Percentiles rank a stretch among this genome's conserved stretches.
These are phyloP conservation scores for Volucella zonaria DNA, from an alignment of 2,888 invertebrate species.

Conservation along the genomic window DNA sequence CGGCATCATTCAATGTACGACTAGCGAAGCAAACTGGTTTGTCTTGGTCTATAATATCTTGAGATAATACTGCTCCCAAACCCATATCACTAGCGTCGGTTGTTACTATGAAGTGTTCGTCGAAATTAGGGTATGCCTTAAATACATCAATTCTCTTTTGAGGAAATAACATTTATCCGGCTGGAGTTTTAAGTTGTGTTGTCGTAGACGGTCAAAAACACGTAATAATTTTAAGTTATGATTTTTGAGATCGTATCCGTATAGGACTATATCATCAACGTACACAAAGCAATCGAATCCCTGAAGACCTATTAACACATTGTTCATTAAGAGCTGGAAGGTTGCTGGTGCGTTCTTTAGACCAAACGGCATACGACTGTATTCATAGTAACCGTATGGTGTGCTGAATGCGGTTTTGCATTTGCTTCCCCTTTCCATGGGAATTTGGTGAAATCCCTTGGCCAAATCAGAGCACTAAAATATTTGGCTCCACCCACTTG, in stretches of 20 bases:
- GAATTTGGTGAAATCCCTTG: conserved; percentile 25
- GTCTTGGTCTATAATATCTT: too few species aligned
- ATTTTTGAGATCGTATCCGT: conserved; percentile 27
- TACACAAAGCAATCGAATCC: conserved; percentile 53
- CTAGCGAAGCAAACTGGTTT: too few species aligned
- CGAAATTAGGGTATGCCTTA: too few species aligned
- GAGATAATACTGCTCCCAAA: too few species aligned
- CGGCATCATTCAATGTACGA: too few species aligned
- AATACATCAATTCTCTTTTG: conserved; percentile 3
- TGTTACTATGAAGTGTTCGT: too few species aligned
- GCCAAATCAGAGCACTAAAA: conserved; percentile 32
- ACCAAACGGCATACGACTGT: conserved; percentile 49
- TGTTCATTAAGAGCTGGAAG: conserved; percentile 63
- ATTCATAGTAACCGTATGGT: conserved; percentile 38
- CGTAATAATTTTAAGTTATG: conserved; percentile 34
- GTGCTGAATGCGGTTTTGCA: conserved; percentile 37
- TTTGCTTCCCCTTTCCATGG: background rate
- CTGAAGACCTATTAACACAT: conserved; percentile 39
- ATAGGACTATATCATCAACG: conserved; percentile 57
- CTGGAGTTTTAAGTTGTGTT: conserved; percentile 9
- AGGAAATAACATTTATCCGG: conserved; percentile 1
- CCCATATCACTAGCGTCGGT: too few species aligned
- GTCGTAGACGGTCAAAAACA: conserved; percentile 23
- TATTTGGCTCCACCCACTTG: conserved; percentile 21
- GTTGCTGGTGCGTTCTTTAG: conserved; percentile 56